Evolutionary conservation across 2,888 invertebrate genomes (phyloP).

Genomic region (Coenonympha arcania): DNA sequence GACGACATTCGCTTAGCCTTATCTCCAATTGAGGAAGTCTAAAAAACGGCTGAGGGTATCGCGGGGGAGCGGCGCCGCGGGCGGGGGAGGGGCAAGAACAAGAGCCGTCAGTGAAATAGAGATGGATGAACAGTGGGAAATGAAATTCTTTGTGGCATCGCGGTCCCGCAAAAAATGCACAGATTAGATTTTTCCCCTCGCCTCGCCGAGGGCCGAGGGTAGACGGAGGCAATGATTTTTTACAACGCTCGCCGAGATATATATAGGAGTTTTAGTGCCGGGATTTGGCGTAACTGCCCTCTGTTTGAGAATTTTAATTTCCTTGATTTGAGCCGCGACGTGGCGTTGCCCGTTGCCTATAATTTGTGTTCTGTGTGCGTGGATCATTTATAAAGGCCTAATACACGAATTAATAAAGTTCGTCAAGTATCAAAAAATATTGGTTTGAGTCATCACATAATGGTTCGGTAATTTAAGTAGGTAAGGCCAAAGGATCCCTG

Average conservation of each 20-base stretch:
- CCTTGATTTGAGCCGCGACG: slow-evolving; percentile 55
- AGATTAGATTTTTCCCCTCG: slow-evolving; percentile 75
- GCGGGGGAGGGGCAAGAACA: slow-evolving; percentile 63
- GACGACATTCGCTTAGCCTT: slow-evolving; percentile 69
- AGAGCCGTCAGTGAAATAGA: slow-evolving; percentile 75
- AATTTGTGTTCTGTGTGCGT: neutral
- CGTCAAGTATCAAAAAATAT: too few relatives aligned
- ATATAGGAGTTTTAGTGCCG: slow-evolving; percentile 71
- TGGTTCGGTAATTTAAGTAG: too few relatives aligned
- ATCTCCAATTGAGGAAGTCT: slow-evolving; percentile 72
- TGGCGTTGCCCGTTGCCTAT: slow-evolving; percentile 4
- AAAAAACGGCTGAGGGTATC: slow-evolving; percentile 59
- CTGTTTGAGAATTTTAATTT: slow-evolving; percentile 72
- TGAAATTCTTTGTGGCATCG: slow-evolving; percentile 76
- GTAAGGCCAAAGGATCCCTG: too few relatives aligned
- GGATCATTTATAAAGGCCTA: too few relatives aligned
- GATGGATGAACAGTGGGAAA: slow-evolving; percentile 76
- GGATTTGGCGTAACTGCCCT: slow-evolving; percentile 71
- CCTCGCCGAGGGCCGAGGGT: slow-evolving; percentile 59
- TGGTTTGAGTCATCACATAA: too few relatives aligned
- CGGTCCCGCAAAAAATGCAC: slow-evolving; percentile 76
- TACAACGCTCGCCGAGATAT: slow-evolving; percentile 69
- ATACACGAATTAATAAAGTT: too few relatives aligned
- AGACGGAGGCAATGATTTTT: slow-evolving; percentile 74
- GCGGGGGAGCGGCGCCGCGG: slow-evolving; percentile 38